Evolutionary conservation across 2,113 vertebrate genomes (phyloP).

Genomic region (Mola mola): DNA sequence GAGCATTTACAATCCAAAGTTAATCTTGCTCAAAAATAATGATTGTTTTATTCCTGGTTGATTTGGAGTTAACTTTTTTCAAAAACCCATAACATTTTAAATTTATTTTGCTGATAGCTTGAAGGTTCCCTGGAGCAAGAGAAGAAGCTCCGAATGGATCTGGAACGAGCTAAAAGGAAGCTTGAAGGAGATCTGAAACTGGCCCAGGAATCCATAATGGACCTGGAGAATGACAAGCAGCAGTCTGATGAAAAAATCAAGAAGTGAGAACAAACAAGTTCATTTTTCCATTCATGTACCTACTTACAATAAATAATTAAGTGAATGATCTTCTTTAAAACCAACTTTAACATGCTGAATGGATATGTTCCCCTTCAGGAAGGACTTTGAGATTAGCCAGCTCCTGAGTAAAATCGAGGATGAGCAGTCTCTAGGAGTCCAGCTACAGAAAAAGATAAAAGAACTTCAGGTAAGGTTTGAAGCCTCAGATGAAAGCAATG

Average conservation of each 20-base stretch:
- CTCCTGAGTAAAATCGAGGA: constrained; percentile 86
- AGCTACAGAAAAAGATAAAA: constrained; percentile 90
- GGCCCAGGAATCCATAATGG: constrained; percentile 73
- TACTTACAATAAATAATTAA: not conserved
- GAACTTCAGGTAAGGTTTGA: constrained; percentile 78
- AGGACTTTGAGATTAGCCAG: constrained; percentile 87
- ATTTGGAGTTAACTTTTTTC: not conserved
- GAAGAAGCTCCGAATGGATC: constrained; percentile 86
- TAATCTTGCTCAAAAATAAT: not conserved
- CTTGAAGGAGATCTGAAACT: constrained; percentile 76
- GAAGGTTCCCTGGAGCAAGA: constrained; percentile 90
- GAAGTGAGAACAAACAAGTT: constrained; percentile 45
- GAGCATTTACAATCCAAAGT: too few species aligned
- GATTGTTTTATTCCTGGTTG: not conserved
- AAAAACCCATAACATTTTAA: too few species aligned
- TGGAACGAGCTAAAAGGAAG: constrained; percentile 81
- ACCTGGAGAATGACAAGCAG: constrained; percentile 77
- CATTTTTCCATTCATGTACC: not conserved
- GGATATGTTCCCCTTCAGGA: constrained; percentile 67
- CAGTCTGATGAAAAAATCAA: constrained; percentile 75
- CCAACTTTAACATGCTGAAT: not conserved
- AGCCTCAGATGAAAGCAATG: not conserved
- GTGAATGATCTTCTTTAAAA: not conserved
- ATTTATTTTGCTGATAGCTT: constrained; percentile 64
- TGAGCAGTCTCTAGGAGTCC: constrained; percentile 82